Base-by-base conservation (phyloP, 1,140 invertebrate species). In the Portunus trituberculatus region DNA sequence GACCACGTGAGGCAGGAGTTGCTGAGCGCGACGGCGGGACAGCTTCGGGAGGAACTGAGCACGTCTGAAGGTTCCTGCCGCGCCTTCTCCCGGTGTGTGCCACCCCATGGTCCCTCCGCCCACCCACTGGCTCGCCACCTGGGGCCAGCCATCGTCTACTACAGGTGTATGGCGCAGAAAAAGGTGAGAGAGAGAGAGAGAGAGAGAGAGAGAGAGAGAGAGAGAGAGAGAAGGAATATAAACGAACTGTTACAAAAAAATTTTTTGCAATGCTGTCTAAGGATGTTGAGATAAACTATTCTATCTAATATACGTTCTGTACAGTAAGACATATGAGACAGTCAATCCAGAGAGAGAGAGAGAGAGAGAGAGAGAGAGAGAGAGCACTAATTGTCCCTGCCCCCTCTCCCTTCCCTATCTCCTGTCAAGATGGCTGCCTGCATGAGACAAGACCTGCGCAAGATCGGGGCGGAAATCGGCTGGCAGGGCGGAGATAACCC, bases 31-130 rank as follows among this genome's bases (percentile, higher is more conserved):
- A 52, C 93, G 2, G 59, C 48, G 20, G 90, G 45, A 25, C 6
- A 8, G 20, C 91, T 95, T 6, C 91, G 92, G 90, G 91, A 46
- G 0, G 94, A 92, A 28, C 32, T 95, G 16, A 25, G 82, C 45
- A 86, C 88, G 25, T 91, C 94, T 6, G 48, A 88, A 48, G 84
- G 88, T 20, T 67, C 29, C 29, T 95, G 94, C 59, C 20, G 91
- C 25, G 91, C 87, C 91, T 93, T 95, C 94, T 48, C 90, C 20
- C n/a, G 28, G 20, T 95, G 94, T 25, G 32, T 95, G 84, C 94
- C 94, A 10, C 32, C n/a, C 28, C 32, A 14, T 8, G 48, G 67
- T 2, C 31, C 59, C 12, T 28, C 82, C 12, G 92, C 92, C 31
- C 82, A 95, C 20, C 94, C 94, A 4, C 31, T 95, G 31, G 88